A percentile compares a stretch with the other conserved stretches of the same genome.
Conservation (phyloP, 2,797 vertebrate genomes). For the Pelochelys cantorii region DNA sequence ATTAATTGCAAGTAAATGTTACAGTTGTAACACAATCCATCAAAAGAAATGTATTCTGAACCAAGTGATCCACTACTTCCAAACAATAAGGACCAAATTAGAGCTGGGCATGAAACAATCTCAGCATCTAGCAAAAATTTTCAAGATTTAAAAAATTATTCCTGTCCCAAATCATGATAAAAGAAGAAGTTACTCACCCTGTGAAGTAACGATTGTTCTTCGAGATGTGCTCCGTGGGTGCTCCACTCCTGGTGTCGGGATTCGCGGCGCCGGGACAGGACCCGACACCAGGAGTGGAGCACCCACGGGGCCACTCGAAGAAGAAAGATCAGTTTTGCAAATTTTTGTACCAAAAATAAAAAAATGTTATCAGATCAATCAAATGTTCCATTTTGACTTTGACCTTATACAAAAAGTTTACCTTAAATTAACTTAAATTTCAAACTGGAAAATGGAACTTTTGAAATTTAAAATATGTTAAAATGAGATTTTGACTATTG, state of each 20-base stretch:
- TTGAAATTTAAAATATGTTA: background rate
- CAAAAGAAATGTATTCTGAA: background rate
- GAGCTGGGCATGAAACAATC: background rate
- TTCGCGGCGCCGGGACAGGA: no score
- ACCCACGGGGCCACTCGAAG: no score
- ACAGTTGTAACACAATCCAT: background rate
- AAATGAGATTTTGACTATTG: constrained; percentile 1
- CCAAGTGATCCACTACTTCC: background rate
- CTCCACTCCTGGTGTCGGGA: no score
- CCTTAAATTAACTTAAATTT: constrained; percentile 1
- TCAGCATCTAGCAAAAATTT: background rate
- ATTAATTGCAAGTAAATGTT: background rate
- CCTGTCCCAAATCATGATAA: background rate
- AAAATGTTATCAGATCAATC: background rate
- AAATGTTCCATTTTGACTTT: background rate
- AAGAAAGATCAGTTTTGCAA: background rate
- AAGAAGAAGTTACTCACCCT: no score
- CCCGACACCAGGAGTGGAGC: no score
- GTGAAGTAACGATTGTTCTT: no score
- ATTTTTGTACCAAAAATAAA: background rate
- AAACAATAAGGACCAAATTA: background rate
- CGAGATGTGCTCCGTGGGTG: no score
- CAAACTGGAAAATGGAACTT: background rate
- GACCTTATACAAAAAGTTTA: background rate
- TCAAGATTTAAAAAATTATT: background rate